phyloP scores from a whole-genome alignment of 2,888 invertebrate genomes.

The Mesorhabditis spiculigera region DNA sequence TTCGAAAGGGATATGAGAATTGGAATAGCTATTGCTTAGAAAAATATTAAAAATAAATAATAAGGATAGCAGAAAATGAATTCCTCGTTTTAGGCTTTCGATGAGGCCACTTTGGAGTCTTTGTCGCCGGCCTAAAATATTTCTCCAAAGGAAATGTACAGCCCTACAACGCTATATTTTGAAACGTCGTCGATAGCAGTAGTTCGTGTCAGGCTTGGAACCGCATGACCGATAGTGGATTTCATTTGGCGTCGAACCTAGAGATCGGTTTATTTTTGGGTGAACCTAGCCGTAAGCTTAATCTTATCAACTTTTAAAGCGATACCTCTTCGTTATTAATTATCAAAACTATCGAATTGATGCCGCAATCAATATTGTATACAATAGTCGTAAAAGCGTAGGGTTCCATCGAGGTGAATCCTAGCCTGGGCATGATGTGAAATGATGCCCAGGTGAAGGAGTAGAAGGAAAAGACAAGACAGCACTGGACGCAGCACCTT shows the following conservation, averaged over 20 bases:
- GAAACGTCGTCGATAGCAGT: too few species aligned
- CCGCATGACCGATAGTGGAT: neutral
- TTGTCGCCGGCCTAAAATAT: too few species aligned
- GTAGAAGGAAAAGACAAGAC: conserved; percentile 1
- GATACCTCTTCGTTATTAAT: neutral
- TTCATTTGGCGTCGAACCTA: conserved; percentile 3
- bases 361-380: conserved; percentile 1
- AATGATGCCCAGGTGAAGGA: conserved; percentile 1
- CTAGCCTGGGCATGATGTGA: neutral
- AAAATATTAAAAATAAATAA: too few species aligned
- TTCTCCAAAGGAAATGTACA: too few species aligned
- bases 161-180: too few species aligned
- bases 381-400: conserved; percentile 1
- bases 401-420: neutral
- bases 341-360: neutral
- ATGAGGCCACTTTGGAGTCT: too few species aligned
- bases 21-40: too few species aligned
- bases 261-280: neutral
- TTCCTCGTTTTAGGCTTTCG: too few species aligned
- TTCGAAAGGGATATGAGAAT: too few species aligned
- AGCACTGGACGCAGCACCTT: conserved; percentile 1
- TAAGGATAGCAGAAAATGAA: too few species aligned
- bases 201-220: too few species aligned
- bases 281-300: neutral
- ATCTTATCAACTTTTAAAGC: too few species aligned